These are phyloP conservation scores for Zosterops borbonicus DNA, from an alignment of 2,113 vertebrate species.

Conservation along the genomic window DNA sequence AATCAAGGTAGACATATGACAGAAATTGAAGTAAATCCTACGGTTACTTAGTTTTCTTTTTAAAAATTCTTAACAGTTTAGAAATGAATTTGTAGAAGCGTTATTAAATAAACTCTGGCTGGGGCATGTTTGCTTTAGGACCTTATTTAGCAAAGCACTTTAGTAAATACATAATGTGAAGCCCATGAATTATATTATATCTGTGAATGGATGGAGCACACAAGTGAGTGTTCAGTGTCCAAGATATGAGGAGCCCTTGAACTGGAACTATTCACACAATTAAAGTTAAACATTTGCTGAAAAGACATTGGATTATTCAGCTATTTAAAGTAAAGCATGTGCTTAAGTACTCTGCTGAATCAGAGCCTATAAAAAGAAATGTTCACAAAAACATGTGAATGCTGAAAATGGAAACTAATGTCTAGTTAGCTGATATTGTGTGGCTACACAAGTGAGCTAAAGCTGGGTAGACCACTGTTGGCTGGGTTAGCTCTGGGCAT, in stretches of 20 bases:
- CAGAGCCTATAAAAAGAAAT: constrained; percentile 42
- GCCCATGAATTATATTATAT: background rate
- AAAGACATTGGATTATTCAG: constrained; percentile 43
- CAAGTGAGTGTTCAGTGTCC: background rate
- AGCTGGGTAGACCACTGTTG: background rate
- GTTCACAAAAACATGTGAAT: constrained; percentile 4
- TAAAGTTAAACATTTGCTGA: constrained; percentile 39
- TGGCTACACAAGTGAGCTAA: background rate
- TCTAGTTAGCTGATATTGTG: background rate
- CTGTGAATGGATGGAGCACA: background rate
- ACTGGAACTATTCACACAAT: constrained; percentile 42
- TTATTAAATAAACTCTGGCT: constrained; percentile 25
- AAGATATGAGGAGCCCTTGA: background rate
- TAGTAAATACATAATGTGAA: background rate
- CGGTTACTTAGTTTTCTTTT: background rate
- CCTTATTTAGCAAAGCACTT: constrained; percentile 37
- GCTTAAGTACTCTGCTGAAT: constrained; percentile 34
- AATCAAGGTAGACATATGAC: background rate
- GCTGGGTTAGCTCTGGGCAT: background rate
- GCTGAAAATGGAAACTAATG: constrained; percentile 21
- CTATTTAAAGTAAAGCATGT: constrained; percentile 41
- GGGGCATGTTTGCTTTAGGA: constrained; percentile 39
- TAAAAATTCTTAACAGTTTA: background rate
- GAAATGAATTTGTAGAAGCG: background rate
- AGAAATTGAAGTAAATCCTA: background rate